Percentiles rank a stretch among this genome's conserved stretches.
Conservation (phyloP, 2,113 vertebrate species). For the Platysteira castanea region DNA sequence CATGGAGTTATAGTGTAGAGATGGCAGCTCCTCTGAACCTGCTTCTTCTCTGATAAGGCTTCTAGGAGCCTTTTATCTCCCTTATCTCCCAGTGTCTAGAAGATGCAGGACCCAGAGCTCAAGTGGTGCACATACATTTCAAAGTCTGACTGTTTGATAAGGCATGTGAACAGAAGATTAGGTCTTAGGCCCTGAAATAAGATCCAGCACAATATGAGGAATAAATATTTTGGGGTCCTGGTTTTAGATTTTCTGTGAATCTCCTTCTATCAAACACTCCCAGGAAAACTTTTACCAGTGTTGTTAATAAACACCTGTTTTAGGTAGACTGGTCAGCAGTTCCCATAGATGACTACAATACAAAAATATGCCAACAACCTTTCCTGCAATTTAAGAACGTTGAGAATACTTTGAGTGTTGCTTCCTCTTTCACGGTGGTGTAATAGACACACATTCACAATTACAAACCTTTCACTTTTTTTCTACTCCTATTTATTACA, state of each 20-base stretch:
- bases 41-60: neutral
- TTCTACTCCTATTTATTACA: neutral
- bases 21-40: neutral
- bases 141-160: neutral
- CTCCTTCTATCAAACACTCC: neutral
- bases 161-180: neutral
- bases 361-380: neutral
- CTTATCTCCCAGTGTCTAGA: neutral
- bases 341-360: neutral
- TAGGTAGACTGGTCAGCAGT: neutral
- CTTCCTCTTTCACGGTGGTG: fast-evolving
- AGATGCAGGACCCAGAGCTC: neutral
- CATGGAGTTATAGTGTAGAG: neutral
- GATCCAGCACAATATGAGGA: neutral
- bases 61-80: neutral
- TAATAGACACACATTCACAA: neutral
- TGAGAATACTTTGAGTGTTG: neutral
- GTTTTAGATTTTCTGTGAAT: neutral
- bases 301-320: neutral
- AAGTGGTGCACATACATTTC: neutral
- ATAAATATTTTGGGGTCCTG: neutral
- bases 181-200: neutral
- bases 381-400: neutral
- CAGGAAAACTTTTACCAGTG: neutral
- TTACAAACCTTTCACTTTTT: neutral